A percentile compares a stretch with the other conserved stretches of the same genome.
Evolutionary conservation across 2,113 vertebrate species (phyloP).

Genomic region (Pseudolaguvia tuberculata): DNA sequence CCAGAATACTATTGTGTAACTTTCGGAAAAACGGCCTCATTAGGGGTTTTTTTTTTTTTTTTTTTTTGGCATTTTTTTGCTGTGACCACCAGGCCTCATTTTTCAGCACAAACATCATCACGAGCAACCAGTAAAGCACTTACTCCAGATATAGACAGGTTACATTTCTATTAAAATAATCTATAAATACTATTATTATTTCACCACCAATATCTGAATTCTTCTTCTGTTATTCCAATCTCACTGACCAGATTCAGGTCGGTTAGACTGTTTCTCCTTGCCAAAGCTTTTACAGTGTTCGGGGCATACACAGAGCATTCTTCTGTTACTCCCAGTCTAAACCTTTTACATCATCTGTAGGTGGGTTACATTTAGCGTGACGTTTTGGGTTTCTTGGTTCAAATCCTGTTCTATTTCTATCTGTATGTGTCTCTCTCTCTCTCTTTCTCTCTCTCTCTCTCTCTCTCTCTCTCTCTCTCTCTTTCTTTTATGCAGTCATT

Average conservation of each 20-base stretch:
- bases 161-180: not conserved
- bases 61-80: not conserved
- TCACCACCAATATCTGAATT: not conserved
- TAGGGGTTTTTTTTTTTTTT: not conserved
- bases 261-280: not conserved
- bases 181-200: not conserved
- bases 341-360: slow-evolving; percentile 10
- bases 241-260: not conserved
- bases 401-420: not conserved
- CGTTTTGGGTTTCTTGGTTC: not conserved
- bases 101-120: slow-evolving; percentile 32
- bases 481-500: not conserved
- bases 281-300: not conserved
- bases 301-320: not conserved
- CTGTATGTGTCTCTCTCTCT: not conserved
- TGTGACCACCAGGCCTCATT: not conserved
- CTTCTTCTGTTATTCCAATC: not conserved
- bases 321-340: slow-evolving; percentile 10
- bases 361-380: slow-evolving; percentile 1
- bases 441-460: not conserved
- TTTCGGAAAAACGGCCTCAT: slow-evolving; percentile 15
- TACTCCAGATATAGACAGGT: not conserved
- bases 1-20: slow-evolving; percentile 16
- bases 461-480: not conserved
- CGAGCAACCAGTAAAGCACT: slow-evolving; percentile 14